Conservation (phyloP, 1,140 invertebrate genomes). For the Mya arenaria region DNA sequence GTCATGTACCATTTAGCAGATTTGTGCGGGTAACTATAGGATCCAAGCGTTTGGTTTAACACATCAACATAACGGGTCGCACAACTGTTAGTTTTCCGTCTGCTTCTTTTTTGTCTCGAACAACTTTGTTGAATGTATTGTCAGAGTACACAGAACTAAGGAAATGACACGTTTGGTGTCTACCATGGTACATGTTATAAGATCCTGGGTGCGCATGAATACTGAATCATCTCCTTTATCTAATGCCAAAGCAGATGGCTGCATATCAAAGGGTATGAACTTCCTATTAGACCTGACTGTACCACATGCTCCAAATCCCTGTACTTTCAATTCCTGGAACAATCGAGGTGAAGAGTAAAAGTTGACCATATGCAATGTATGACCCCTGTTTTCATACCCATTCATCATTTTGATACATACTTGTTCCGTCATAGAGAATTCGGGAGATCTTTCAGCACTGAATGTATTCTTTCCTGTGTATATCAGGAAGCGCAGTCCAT, state of each 20-base stretch:
- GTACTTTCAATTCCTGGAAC: constrained; percentile 4
- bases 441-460: background rate
- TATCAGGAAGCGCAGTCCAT: background rate
- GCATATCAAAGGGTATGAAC: background rate
- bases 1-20: constrained; percentile 46
- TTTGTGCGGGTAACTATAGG: constrained; percentile 25
- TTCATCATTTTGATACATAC: background rate
- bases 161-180: constrained; percentile 48
- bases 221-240: constrained; percentile 39
- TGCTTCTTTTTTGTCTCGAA: constrained; percentile 6
- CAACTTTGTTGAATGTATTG: background rate
- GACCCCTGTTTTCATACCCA: constrained; percentile 8
- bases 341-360: constrained; percentile 23
- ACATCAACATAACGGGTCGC: constrained; percentile 40
- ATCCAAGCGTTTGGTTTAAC: constrained; percentile 11
- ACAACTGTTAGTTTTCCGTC: background rate
- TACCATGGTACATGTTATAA: constrained; percentile 38
- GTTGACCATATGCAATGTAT: constrained; percentile 31
- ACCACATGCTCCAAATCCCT: constrained; percentile 42
- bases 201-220: constrained; percentile 12
- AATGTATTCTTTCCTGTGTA: constrained; percentile 30
- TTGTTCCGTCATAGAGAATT: constrained; percentile 26
- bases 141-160: constrained; percentile 18
- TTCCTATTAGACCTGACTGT: constrained; percentile 41
- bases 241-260: background rate